phyloP scores from a whole-genome alignment of 2,888 invertebrate species.

The Polymixis flavicincta region DNA sequence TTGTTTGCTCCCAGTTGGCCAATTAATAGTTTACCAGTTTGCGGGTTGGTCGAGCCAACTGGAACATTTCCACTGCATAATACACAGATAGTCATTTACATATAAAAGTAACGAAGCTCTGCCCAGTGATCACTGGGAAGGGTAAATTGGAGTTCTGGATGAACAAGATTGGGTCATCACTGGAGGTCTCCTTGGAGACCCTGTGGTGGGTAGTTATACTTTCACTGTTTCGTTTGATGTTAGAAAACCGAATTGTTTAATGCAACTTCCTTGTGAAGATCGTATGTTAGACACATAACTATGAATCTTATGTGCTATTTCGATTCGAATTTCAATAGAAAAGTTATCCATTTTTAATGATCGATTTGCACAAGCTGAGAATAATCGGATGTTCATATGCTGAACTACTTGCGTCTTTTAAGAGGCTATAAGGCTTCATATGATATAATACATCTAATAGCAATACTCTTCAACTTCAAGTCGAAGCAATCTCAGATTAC shows the following conservation, averaged over 20 bases:
- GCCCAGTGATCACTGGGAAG: conserved; percentile 17
- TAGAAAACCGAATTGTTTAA: no score
- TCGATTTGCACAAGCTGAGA: neutral
- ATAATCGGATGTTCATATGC: neutral
- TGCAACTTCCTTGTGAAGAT: neutral
- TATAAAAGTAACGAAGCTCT: conserved; percentile 51
- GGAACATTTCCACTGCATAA: conserved; percentile 56
- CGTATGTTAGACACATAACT: neutral
- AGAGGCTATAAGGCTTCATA: conserved; percentile 24
- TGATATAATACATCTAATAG: conserved; percentile 21
- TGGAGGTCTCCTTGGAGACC: conserved; percentile 7
- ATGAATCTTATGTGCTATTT: neutral
- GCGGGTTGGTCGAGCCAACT: conserved; percentile 54
- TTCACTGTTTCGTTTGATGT: neutral
- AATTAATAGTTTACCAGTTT: conserved; percentile 66
- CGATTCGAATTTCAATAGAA: neutral
- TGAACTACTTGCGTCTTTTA: neutral
- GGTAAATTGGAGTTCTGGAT: conserved; percentile 34
- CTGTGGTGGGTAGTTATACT: neutral
- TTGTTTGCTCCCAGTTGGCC: conserved; percentile 63
- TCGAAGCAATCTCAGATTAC: conserved; percentile 49
- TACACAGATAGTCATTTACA: conserved; percentile 52
- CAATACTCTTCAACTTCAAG: conserved; percentile 40
- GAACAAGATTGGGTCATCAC: conserved; percentile 22
- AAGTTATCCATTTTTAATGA: neutral